Evolutionary conservation across 2,888 invertebrate genomes (phyloP).

Genomic region (Cheilosia vulpina): DNA sequence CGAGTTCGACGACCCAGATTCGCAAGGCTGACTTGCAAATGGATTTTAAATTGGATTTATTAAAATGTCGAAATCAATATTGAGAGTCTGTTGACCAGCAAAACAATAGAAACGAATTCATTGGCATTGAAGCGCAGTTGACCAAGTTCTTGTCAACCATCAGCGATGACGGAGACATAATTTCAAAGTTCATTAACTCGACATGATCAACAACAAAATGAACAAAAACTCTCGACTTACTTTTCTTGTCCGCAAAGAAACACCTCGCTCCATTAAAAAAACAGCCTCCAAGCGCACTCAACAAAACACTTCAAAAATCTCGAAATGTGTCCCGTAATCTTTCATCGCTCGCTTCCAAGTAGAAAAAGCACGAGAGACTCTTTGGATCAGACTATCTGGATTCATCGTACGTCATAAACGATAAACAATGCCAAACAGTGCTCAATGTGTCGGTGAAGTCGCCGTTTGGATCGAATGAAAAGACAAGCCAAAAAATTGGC

Average conservation of each 20-base stretch:
- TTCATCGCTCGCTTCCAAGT: conserved; percentile 78
- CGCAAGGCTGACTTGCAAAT: conserved; percentile 74
- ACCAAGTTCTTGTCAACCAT: conserved; percentile 76
- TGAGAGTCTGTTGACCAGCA: conserved; percentile 77
- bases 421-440: conserved; percentile 34
- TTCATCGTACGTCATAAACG: conserved; percentile 23
- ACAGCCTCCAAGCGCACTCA: conserved; percentile 68
- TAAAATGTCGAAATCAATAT: conserved; percentile 78
- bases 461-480: conserved; percentile 78
- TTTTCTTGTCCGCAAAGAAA: conserved; percentile 75
- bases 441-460: conserved; percentile 76
- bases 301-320: conserved; percentile 76
- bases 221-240: conserved; percentile 78
- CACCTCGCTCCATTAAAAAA: conserved; percentile 9
- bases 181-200: conserved; percentile 80
- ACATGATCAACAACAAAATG: conserved; percentile 57
- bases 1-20: conserved; percentile 41
- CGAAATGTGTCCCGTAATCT: conserved; percentile 73
- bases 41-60: conserved; percentile 78
- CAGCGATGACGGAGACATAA: conserved; percentile 55
- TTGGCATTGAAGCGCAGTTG: conserved; percentile 78
- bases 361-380: conserved; percentile 79
- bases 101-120: conserved; percentile 77
- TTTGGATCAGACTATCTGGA: conserved; percentile 76
- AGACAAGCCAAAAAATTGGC: conserved; percentile 75